phyloP scores from a whole-genome alignment of 2,888 invertebrate species.

The Choreutis nemorana region DNA sequence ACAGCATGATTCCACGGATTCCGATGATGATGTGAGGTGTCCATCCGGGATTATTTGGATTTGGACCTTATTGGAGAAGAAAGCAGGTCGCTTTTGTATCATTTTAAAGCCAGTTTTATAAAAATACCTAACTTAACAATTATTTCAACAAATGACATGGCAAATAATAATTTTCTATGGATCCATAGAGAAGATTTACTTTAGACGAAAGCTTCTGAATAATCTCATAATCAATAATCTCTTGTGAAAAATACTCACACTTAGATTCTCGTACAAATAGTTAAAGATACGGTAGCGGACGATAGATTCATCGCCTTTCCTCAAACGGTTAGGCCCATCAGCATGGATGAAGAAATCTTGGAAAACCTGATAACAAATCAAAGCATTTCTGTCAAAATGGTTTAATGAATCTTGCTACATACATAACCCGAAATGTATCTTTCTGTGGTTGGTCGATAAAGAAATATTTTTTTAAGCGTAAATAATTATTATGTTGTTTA shows the following conservation, averaged over 20 bases:
- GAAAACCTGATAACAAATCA: constrained; percentile 70
- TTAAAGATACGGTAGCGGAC: constrained; percentile 76
- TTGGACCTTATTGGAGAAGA: constrained; percentile 25
- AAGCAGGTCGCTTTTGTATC: not conserved
- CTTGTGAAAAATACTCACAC: constrained; percentile 68
- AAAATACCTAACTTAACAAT: not conserved
- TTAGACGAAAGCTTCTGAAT: no score
- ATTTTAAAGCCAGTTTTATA: not conserved
- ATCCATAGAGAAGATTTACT: not conserved
- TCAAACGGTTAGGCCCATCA: constrained; percentile 70
- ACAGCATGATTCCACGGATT: constrained; percentile 23
- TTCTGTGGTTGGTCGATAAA: no score
- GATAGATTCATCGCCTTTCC: constrained; percentile 70
- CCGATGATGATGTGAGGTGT: constrained; percentile 47
- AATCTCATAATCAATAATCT: no score
- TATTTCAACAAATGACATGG: not conserved
- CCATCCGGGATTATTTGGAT: constrained; percentile 60
- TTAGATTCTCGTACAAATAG: constrained; percentile 73
- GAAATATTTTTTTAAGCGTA: no score
- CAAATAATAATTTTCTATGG: not conserved
- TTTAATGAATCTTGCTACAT: no score
- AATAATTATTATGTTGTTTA: no score
- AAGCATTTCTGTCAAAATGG: no score
- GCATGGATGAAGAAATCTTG: constrained; percentile 81
- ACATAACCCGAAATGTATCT: no score